phyloP scores from a whole-genome alignment of 2,888 invertebrate genomes.

The Plebejus melissa region DNA sequence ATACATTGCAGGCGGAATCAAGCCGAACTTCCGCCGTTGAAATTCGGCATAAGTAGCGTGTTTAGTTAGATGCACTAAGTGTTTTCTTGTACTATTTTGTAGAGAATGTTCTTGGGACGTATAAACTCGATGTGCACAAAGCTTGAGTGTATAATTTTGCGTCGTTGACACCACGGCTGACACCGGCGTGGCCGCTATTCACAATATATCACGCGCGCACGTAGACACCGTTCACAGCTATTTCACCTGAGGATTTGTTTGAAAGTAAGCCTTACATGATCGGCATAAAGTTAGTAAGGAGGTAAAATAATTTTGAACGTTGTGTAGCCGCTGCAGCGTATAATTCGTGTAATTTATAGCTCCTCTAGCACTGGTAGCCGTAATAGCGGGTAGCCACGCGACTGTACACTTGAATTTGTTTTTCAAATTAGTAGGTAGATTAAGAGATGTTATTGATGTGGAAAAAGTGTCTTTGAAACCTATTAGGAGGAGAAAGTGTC shows the following conservation, averaged over 20 bases:
- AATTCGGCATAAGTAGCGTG: too few species aligned
- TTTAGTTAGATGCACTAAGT: too few species aligned
- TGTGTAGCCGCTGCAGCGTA: constrained; percentile 54
- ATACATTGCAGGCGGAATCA: too few species aligned
- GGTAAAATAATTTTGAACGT: background rate
- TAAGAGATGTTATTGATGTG: constrained; percentile 10
- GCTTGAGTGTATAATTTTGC: constrained; percentile 68
- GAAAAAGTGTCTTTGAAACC: background rate
- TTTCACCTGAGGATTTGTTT: background rate
- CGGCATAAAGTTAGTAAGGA: background rate
- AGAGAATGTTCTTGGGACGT: background rate
- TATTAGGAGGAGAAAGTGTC: background rate
- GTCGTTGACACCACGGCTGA: constrained; percentile 62
- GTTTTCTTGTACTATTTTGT: background rate
- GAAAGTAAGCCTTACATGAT: background rate
- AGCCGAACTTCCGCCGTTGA: too few species aligned
- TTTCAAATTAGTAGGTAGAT: background rate
- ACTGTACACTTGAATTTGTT: constrained; percentile 52
- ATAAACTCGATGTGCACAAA: constrained; percentile 29
- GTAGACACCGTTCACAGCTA: constrained; percentile 38
- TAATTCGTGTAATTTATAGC: constrained; percentile 77
- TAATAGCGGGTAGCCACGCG: constrained; percentile 76
- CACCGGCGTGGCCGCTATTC: constrained; percentile 49
- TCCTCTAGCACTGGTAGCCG: constrained; percentile 62
- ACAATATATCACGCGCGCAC: constrained; percentile 73